These are phyloP conservation scores for Myopa tessellatipennis DNA, from an alignment of 2,888 invertebrate genomes.

Conservation along the genomic window DNA sequence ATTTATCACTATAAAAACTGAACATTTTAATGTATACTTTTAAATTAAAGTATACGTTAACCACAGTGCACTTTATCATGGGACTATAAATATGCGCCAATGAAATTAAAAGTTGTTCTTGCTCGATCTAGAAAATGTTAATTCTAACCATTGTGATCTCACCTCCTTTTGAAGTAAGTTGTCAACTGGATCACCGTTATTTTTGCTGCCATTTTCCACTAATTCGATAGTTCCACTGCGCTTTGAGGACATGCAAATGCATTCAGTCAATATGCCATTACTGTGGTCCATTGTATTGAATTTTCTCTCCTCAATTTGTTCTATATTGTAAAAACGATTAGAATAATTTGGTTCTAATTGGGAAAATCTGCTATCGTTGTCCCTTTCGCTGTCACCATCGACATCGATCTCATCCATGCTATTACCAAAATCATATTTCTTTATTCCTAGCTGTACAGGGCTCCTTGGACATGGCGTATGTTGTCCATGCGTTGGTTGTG, in stretches of 20 bases:
- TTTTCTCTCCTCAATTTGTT: neutral
- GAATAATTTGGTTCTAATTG: neutral
- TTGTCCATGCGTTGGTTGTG: neutral
- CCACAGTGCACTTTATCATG: neutral
- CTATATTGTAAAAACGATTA: neutral
- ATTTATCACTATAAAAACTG: neutral
- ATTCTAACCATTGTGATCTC: neutral
- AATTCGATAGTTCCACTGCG: conserved; percentile 11
- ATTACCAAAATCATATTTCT: neutral
- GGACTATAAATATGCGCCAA: too few relatives aligned
- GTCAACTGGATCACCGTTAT: neutral
- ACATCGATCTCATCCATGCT: conserved; percentile 27
- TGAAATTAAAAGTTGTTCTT: too few relatives aligned
- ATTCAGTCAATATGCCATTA: neutral
- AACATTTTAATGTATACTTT: neutral
- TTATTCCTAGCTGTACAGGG: neutral
- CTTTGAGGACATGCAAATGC: neutral
- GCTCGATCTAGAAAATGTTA: too few relatives aligned
- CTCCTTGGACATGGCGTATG: neutral
- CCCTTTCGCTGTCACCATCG: conserved; percentile 8
- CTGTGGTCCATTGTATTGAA: neutral
- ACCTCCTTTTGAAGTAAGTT: conserved; percentile 11
- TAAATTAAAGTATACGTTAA: neutral
- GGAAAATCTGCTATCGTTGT: neutral
- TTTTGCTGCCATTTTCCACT: conserved; percentile 12